Base-by-base conservation (phyloP, 2,888 invertebrate species). In the Ramazzottius varieornatus region DNA sequence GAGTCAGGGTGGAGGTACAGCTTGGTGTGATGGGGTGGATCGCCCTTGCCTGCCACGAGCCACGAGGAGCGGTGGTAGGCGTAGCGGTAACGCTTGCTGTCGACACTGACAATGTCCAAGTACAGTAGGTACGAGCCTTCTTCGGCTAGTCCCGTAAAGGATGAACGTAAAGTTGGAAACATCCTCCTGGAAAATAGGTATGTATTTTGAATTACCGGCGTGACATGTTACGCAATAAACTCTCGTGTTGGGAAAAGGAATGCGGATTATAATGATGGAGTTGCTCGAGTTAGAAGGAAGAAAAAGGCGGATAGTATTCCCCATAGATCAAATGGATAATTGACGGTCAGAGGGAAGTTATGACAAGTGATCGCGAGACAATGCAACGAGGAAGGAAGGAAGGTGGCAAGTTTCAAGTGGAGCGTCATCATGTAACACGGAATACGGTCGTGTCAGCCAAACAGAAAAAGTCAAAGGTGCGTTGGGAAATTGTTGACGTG, bases 1-100 rank as follows among this genome's bases (percentile, higher is more conserved):
- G 90, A 89, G 79, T 96, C 94, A 46, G 94, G 94, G 80, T 96
- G 94, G 66, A 89, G 84, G 81, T 92, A 92, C 73, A 93, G 84
- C 69, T 93, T 82, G 69, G 88, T 85, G 68, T 91, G 91, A 2
- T 68, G 67, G 72, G 93, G 92, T 20, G 92, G 93, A 81, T 96
- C 94, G 63, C 94, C 94, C 79, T 96, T 94, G 69, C 94, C 94
- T 33, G 94, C 94, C 71, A 93, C 92, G 73, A 93, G 82, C 94
- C 94, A 96, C 65, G 91, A 91, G 70, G 91, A 92, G 73, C 92
- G 85, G 81, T 94, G 94, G 81, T 96, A 96, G 70, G 94, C 93
- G 82, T 96, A 96, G 69, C 92, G 84, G 80, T 91, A 91, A 66
- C 94, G 83, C 79, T 93, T 89, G 78, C 87, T 87, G 80, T 96